These are phyloP conservation scores for Caenorhabditis uteleia DNA, from an alignment of 2,888 invertebrate species.

Conservation along the genomic window DNA sequence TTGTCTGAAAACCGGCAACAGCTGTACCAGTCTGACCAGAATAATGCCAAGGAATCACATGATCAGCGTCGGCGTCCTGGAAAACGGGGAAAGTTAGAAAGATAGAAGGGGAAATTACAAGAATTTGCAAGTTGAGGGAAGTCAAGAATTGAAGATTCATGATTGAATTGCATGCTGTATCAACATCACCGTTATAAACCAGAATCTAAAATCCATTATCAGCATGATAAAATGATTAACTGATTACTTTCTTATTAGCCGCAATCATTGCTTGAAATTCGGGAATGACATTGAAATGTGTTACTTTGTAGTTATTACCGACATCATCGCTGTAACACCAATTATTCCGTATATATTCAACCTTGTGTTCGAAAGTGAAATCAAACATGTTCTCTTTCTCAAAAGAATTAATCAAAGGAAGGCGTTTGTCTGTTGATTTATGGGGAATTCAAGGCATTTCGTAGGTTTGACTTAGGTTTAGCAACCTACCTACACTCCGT, in stretches of 20 bases:
- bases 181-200: conserved; percentile 73
- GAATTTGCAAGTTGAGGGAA: conserved; percentile 38
- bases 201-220: conserved; percentile 68
- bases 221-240: neutral
- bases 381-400: neutral
- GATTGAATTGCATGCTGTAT: conserved; percentile 73
- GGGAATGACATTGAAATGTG: conserved; percentile 58
- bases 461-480: conserved; percentile 46
- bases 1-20: conserved; percentile 42
- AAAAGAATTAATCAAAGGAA: too few species aligned
- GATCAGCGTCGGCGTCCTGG: conserved; percentile 31
- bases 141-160: conserved; percentile 70
- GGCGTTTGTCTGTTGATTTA: too few species aligned
- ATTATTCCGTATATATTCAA: conserved; percentile 4
- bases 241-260: conserved; percentile 50
- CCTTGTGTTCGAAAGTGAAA: neutral
- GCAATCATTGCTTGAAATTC: conserved; percentile 42
- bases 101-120: conserved; percentile 13
- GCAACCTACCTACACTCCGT: conserved; percentile 53
- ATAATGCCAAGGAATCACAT: conserved; percentile 47
- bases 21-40: conserved; percentile 29
- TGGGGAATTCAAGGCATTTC: too few species aligned
- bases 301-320: conserved; percentile 41
- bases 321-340: conserved; percentile 41
- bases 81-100: neutral